Evolutionary conservation across 2,113 vertebrate genomes (phyloP).

Genomic region (Melanerpes aurifrons): DNA sequence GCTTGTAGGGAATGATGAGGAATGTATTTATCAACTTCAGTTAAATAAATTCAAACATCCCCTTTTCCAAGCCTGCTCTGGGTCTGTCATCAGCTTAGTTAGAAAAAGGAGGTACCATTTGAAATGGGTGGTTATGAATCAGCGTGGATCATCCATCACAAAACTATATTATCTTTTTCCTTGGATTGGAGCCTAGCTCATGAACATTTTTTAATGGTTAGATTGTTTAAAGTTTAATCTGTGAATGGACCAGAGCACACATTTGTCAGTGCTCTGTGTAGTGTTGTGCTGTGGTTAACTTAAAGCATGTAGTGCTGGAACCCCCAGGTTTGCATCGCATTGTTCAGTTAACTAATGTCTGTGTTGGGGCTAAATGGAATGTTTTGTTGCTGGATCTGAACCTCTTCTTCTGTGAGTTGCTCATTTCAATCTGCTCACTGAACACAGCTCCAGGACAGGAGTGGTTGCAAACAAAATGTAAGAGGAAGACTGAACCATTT

Average conservation of each 20-base stretch:
- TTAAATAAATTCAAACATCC: slow-evolving; percentile 2
- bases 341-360: neutral
- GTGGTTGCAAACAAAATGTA: neutral
- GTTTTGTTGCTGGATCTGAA: neutral
- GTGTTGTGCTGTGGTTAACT: neutral
- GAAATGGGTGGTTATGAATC: neutral
- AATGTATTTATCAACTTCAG: slow-evolving; percentile 36
- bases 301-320: neutral
- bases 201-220: neutral
- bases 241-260: neutral
- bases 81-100: slow-evolving; percentile 15
- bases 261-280: neutral
- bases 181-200: neutral
- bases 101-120: slow-evolving; percentile 1
- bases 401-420: neutral
- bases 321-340: neutral
- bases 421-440: neutral
- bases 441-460: neutral
- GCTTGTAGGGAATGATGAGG: neutral
- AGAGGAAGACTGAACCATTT: neutral
- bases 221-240: slow-evolving; percentile 25
- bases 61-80: neutral
- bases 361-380: neutral
- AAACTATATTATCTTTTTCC: neutral
- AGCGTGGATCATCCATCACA: neutral